Evolutionary conservation across 2,797 vertebrate species (phyloP).

Genomic region (Takifugu ocellatus): DNA sequence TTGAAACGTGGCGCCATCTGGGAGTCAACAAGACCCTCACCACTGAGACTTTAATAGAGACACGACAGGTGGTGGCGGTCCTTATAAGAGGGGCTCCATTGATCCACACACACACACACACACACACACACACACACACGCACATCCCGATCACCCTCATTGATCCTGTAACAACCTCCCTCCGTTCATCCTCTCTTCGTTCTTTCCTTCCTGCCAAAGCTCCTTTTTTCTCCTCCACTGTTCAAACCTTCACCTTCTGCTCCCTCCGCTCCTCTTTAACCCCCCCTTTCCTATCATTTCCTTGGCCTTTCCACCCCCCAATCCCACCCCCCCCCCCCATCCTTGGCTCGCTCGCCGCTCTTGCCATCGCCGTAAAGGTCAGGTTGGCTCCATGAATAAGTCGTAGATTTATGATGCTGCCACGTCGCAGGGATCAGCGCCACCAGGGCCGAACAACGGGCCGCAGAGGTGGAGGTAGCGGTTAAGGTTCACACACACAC

Average conservation of each 20-base stretch:
- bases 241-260: conserved; percentile 35
- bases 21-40: conserved; percentile 40
- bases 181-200: conserved; percentile 31
- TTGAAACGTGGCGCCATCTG: conserved; percentile 24
- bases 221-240: conserved; percentile 28
- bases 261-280: conserved; percentile 42
- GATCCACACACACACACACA: conserved; percentile 16
- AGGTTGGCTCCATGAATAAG: conserved; percentile 71
- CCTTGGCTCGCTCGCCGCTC: conserved; percentile 31
- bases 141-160: conserved; percentile 38
- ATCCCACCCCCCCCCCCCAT: background rate
- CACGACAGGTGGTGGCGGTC: conserved; percentile 55
- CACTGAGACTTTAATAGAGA: conserved; percentile 63
- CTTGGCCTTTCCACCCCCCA: conserved; percentile 41
- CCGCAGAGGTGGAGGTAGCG: conserved; percentile 54
- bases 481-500: conserved; percentile 27
- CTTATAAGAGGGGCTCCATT: conserved; percentile 23
- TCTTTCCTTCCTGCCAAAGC: conserved; percentile 32
- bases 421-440: conserved; percentile 65
- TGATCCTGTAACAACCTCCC: conserved; percentile 63
- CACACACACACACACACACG: conserved; percentile 17
- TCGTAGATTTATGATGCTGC: conserved; percentile 74
- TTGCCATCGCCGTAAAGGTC: conserved; percentile 65
- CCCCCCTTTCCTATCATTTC: conserved; percentile 25
- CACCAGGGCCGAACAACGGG: conserved; percentile 64